These are phyloP conservation scores for Atlantisia rogersi DNA, from an alignment of 2,113 vertebrate species.

Conservation along the genomic window DNA sequence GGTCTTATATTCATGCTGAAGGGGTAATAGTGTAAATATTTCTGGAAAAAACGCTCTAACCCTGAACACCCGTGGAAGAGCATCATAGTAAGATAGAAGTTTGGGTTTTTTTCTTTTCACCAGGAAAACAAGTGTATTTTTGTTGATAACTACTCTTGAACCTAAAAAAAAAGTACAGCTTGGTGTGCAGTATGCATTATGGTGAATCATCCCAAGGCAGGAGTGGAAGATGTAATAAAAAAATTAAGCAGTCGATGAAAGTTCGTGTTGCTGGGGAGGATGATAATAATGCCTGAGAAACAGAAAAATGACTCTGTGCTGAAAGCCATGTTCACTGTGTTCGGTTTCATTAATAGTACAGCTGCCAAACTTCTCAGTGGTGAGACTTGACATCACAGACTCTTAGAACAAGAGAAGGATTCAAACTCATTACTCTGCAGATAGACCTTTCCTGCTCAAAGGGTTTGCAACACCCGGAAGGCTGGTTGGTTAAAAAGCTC, in stretches of 20 bases:
- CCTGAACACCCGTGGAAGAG: not conserved
- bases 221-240: conserved; percentile 11
- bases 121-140: not conserved
- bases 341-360: conserved; percentile 63
- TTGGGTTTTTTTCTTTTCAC: not conserved
- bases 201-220: conserved; percentile 38
- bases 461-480: conserved; percentile 38
- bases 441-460: conserved; percentile 53
- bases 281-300: conserved; percentile 59
- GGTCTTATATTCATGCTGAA: conserved; percentile 13
- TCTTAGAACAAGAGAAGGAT: conserved; percentile 62
- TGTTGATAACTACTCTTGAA: not conserved
- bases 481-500: conserved; percentile 64
- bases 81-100: not conserved
- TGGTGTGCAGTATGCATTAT: not conserved
- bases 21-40: not conserved
- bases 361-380: conserved; percentile 61
- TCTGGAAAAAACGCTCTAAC: not conserved
- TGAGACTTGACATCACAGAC: conserved; percentile 59
- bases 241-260: conserved; percentile 48
- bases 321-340: conserved; percentile 47
- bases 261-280: conserved; percentile 38
- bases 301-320: conserved; percentile 22
- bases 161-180: conserved; percentile 18
- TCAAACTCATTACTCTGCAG: conserved; percentile 60